These are phyloP conservation scores for Drosophila hamatofila DNA, from an alignment of 2,888 invertebrate genomes.

Conservation along the genomic window DNA sequence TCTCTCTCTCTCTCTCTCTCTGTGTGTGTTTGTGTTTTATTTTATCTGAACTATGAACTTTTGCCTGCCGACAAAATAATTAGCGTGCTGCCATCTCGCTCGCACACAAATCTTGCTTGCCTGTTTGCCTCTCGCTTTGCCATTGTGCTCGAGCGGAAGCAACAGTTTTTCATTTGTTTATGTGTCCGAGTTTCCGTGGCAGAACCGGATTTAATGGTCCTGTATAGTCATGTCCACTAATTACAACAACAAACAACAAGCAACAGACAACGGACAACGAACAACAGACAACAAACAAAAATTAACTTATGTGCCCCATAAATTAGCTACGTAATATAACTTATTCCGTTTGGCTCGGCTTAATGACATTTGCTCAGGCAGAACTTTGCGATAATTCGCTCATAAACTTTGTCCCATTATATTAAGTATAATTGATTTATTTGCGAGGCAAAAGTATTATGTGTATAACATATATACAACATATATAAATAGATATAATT, in stretches of 20 bases:
- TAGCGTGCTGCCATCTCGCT: constrained; percentile 54
- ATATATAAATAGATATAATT: neutral
- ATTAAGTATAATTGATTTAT: constrained; percentile 29
- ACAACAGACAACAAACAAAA: constrained; percentile 63
- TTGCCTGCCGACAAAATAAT: constrained; percentile 79
- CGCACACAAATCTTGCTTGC: neutral
- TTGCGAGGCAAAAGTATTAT: neutral
- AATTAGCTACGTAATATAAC: constrained; percentile 68
- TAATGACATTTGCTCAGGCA: constrained; percentile 34
- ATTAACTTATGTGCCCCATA: constrained; percentile 80
- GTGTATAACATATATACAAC: neutral
- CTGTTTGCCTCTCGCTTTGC: constrained; percentile 6
- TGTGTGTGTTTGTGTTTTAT: constrained; percentile 12
- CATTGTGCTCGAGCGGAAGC: constrained; percentile 62
- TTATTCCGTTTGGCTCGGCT: constrained; percentile 50
- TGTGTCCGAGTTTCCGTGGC: constrained; percentile 52
- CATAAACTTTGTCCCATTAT: constrained; percentile 33
- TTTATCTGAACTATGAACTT: constrained; percentile 77
- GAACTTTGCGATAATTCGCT: constrained; percentile 36
- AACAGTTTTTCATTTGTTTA: constrained; percentile 77
- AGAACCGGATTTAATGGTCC: constrained; percentile 67
- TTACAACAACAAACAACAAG: constrained; percentile 69
- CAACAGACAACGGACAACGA: constrained; percentile 52
- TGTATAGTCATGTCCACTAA: constrained; percentile 70
- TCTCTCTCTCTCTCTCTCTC: too few species aligned